Conservation (phyloP, 1,140 invertebrate genomes). For the Camponotus pennsylvanicus region DNA sequence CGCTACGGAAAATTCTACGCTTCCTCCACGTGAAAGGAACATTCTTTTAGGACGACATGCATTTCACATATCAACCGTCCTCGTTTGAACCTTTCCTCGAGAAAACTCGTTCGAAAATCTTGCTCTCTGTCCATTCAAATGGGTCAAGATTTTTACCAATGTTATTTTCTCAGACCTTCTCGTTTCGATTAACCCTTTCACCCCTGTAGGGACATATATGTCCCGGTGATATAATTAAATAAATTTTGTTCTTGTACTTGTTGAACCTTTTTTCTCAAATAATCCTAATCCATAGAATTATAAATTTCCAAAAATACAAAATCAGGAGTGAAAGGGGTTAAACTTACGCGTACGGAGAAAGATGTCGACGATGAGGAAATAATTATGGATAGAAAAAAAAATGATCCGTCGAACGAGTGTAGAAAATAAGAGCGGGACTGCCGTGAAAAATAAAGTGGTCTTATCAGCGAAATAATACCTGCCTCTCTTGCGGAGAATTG, state of each 20-base stretch:
- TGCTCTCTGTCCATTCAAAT: slow-evolving; percentile 1
- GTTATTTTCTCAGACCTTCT: neutral
- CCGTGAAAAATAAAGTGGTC: slow-evolving; percentile 62
- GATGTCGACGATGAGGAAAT: slow-evolving; percentile 12
- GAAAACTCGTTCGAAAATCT: slow-evolving; percentile 29
- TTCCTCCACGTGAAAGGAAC: slow-evolving; percentile 21
- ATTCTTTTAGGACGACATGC: slow-evolving; percentile 37
- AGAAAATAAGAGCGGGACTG: slow-evolving; percentile 58
- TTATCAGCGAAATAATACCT: slow-evolving; percentile 71
- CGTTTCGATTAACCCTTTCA: too few species aligned
- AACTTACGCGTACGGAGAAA: neutral
- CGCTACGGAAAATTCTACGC: slow-evolving; percentile 1
- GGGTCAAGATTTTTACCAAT: neutral
- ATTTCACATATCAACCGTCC: slow-evolving; percentile 54
- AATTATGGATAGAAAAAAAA: slow-evolving; percentile 64
- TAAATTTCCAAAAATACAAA: too few species aligned
- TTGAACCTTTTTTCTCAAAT: too few species aligned
- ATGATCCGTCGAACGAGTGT: slow-evolving; percentile 48
- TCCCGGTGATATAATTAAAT: too few species aligned
- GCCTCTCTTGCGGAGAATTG: slow-evolving; percentile 60
- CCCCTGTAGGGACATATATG: too few species aligned
- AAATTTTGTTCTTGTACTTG: too few species aligned
- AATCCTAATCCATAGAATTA: too few species aligned
- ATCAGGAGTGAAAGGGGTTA: too few species aligned
- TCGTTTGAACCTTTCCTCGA: slow-evolving; percentile 37